Evolutionary conservation across 1,140 invertebrate species (phyloP).

Genomic region (Drosophila kepulauana): DNA sequence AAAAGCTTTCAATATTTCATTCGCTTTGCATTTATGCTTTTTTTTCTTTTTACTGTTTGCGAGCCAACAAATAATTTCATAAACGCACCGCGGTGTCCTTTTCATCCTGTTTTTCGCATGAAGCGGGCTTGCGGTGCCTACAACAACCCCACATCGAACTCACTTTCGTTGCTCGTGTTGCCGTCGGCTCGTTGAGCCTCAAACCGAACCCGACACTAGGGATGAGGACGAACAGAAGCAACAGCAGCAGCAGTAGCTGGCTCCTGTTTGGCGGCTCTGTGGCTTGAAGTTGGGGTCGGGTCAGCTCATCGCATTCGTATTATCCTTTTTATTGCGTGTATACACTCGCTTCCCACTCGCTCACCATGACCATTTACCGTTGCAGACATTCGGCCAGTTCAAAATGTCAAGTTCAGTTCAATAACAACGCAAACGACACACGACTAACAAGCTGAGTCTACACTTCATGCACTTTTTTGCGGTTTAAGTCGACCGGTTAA

Average conservation of each 20-base stretch:
- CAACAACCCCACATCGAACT: conserved; percentile 45
- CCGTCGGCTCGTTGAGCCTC: conserved; percentile 15
- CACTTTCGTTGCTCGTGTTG: conserved; percentile 60
- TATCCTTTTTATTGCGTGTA: conserved; percentile 78
- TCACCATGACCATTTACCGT: not conserved
- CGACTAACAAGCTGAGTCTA: conserved; percentile 15
- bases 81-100: conserved; percentile 57
- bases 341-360: conserved; percentile 15
- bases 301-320: conserved; percentile 52
- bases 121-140: conserved; percentile 37
- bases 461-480: conserved; percentile 15
- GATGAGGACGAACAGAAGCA: conserved; percentile 38
- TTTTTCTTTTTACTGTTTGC: conserved; percentile 19
- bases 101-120: conserved; percentile 49
- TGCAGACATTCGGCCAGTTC: conserved; percentile 46
- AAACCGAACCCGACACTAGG: not conserved
- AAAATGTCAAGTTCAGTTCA: conserved; percentile 83
- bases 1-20: conserved; percentile 61
- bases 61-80: conserved; percentile 71
- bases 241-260: conserved; percentile 47
- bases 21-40: conserved; percentile 10
- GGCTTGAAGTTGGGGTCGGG: conserved; percentile 57
- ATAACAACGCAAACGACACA: conserved; percentile 61
- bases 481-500: conserved; percentile 17
- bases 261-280: conserved; percentile 47